A percentile compares a stretch with the other conserved stretches of the same genome.
Conservation (phyloP, 2,113 vertebrate species). For the Diphyllodes magnificus region DNA sequence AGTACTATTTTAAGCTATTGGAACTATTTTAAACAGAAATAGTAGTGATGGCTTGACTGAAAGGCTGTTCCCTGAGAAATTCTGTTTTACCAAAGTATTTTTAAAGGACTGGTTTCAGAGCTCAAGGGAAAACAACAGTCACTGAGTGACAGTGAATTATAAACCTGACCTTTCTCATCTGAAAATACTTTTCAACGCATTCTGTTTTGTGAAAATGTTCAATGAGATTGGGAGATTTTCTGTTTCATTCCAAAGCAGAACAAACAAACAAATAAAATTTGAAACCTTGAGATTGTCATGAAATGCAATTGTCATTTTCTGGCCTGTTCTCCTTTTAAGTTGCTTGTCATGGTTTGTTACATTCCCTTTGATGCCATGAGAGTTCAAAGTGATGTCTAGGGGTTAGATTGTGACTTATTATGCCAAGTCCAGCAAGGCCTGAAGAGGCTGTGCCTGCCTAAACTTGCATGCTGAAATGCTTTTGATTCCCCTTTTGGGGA, state of each 20-base stretch:
- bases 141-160: constrained; percentile 2
- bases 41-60: background rate
- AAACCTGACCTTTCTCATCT: constrained; percentile 33
- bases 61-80: background rate
- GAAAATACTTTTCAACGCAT: constrained; percentile 6
- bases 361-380: constrained; percentile 35
- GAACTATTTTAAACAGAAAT: background rate
- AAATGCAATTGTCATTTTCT: constrained; percentile 47
- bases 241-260: constrained; percentile 6
- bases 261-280: constrained; percentile 54
- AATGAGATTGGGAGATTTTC: background rate
- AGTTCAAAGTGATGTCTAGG: constrained; percentile 54
- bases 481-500: background rate
- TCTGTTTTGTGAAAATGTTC: constrained; percentile 5
- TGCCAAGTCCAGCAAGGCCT: constrained; percentile 20
- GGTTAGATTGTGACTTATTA: constrained; percentile 46
- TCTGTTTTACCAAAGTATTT: background rate
- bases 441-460: constrained; percentile 15
- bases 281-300: constrained; percentile 28
- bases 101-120: background rate
- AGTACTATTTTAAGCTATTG: background rate
- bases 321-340: constrained; percentile 39
- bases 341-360: constrained; percentile 54
- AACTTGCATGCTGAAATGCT: constrained; percentile 13
- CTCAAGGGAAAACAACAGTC: background rate